Conservation (phyloP, 2,888 invertebrate species). For the Bimastos eiseni region DNA sequence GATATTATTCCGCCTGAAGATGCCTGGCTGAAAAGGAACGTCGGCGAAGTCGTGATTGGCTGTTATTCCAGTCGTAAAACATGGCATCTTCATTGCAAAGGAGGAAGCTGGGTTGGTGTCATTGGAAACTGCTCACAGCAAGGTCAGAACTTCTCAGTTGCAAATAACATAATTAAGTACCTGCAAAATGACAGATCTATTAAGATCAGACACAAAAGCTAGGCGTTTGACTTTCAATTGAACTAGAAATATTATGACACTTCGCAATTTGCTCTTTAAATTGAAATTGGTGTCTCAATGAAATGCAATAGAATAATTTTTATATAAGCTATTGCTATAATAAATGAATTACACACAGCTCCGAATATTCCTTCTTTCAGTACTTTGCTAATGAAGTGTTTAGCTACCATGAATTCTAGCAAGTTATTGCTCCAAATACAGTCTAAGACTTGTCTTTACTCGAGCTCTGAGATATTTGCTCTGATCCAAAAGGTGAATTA, state of each 20-base stretch:
- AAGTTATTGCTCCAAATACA: too few relatives aligned
- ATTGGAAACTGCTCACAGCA: conserved; percentile 39
- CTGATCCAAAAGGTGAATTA: too few relatives aligned
- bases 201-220: too few relatives aligned
- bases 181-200: background rate
- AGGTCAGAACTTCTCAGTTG: background rate
- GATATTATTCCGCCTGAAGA: conserved; percentile 38
- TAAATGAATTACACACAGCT: background rate
- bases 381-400: too few relatives aligned
- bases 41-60: conserved; percentile 36
- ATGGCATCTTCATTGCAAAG: conserved; percentile 39
- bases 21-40: conserved; percentile 36
- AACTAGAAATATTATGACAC: too few relatives aligned
- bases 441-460: too few relatives aligned
- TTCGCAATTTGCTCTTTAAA: background rate
- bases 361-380: too few relatives aligned
- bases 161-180: too few relatives aligned
- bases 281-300: background rate
- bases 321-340: background rate
- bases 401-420: too few relatives aligned
- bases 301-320: too few relatives aligned
- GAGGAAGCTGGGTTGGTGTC: conserved; percentile 36
- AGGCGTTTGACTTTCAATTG: too few relatives aligned
- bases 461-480: too few relatives aligned
- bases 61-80: conserved; percentile 37